Evolutionary conservation across 2,888 invertebrate species (phyloP).

Genomic region (Zygaena filipendulae): DNA sequence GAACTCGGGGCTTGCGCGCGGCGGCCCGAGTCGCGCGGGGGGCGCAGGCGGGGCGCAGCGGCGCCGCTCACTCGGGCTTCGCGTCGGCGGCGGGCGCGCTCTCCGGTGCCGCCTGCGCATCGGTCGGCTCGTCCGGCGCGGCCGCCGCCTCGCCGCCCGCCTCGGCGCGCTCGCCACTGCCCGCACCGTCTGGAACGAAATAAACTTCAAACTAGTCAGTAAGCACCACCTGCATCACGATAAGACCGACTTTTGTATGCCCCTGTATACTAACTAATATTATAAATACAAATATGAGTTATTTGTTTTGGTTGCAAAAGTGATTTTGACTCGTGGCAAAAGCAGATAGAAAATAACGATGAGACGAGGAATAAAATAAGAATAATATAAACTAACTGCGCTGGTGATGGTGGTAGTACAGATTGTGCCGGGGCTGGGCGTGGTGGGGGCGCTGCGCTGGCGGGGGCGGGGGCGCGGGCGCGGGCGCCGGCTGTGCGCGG

Average conservation of each 20-base stretch:
- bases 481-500: slow-evolving; percentile 36
- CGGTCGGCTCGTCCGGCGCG: slow-evolving; percentile 27
- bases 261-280: too few relatives aligned
- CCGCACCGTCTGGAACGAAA: slow-evolving; percentile 28
- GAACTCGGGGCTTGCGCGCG: too few relatives aligned
- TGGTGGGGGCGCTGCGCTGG: slow-evolving; percentile 29
- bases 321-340: too few relatives aligned
- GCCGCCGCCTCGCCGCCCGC: slow-evolving; percentile 28
- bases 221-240: too few relatives aligned
- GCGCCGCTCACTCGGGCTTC: slow-evolving; percentile 35
- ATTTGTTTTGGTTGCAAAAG: too few relatives aligned
- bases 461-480: slow-evolving; percentile 19
- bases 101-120: slow-evolving; percentile 29
- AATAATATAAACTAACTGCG: slow-evolving; percentile 51
- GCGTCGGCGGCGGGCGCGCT: slow-evolving; percentile 31
- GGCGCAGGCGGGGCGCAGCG: slow-evolving; percentile 1
- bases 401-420: slow-evolving; percentile 58
- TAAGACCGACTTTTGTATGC: too few relatives aligned
- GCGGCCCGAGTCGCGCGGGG: slow-evolving; percentile 6
- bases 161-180: slow-evolving; percentile 34
- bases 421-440: slow-evolving; percentile 34
- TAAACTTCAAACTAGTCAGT: too few relatives aligned
- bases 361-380: too few relatives aligned
- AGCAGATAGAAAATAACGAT: too few relatives aligned
- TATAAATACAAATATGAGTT: too few relatives aligned